Evolutionary conservation across 2,113 vertebrate species (phyloP).

Genomic region (Hoplias malabaricus): DNA sequence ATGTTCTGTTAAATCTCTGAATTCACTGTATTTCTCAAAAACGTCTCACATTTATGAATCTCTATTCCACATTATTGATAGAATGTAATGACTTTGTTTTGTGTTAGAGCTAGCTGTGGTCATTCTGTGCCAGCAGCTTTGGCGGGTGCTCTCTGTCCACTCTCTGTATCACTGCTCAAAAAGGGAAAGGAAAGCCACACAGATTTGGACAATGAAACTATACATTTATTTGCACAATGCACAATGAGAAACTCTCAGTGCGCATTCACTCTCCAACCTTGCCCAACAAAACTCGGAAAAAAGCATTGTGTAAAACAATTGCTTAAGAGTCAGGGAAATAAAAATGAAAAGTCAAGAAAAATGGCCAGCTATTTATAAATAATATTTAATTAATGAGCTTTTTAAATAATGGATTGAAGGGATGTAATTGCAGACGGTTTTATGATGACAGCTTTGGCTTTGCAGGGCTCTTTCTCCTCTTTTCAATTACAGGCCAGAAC

Average conservation of each 20-base stretch:
- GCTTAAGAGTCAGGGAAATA: not conserved
- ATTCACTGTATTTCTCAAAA: too few species aligned
- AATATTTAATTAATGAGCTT: constrained; percentile 58
- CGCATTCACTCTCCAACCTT: not conserved
- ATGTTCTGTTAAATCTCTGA: too few species aligned
- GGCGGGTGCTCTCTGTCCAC: not conserved
- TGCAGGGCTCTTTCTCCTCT: constrained; percentile 49
- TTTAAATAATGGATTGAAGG: constrained; percentile 49
- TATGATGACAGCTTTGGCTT: constrained; percentile 33
- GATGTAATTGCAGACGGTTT: constrained; percentile 51
- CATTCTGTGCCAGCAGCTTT: not conserved
- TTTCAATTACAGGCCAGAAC: constrained; percentile 55
- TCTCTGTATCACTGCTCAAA: not conserved
- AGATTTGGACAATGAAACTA: not conserved
- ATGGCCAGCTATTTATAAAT: constrained; percentile 58
- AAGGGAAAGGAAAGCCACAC: not conserved
- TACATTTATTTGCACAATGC: not conserved
- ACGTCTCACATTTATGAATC: too few species aligned
- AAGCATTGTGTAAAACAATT: constrained; percentile 5
- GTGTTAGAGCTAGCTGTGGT: not conserved
- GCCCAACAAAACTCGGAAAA: not conserved
- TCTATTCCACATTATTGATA: too few species aligned
- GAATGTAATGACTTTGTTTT: not conserved
- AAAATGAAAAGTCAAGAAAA: constrained; percentile 10
- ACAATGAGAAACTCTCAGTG: not conserved